Percentiles rank a stretch among this genome's conserved stretches.
phyloP scores from a whole-genome alignment of 2,113 vertebrate species.

The Platysteira castanea region DNA sequence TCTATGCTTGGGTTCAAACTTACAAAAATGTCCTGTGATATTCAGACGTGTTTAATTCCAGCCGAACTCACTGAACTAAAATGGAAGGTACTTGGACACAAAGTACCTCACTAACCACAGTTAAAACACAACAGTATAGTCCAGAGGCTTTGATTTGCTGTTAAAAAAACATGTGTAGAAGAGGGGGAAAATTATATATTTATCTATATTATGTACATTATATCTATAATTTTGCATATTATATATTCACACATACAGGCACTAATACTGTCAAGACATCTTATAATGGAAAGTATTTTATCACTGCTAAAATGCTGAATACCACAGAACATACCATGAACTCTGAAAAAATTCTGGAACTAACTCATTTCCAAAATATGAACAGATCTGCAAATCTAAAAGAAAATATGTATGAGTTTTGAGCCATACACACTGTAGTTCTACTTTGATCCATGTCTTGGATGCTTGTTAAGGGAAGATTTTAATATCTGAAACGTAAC shows the following conservation, averaged over 20 bases:
- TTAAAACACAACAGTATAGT: neutral
- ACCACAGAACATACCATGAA: neutral
- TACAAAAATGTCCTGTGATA: neutral
- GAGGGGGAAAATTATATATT: neutral
- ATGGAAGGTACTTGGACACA: neutral
- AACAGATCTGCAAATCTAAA: neutral
- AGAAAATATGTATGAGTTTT: neutral
- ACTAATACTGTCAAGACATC: neutral
- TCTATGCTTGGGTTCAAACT: neutral
- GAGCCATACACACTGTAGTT: neutral
- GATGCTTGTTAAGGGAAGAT: neutral
- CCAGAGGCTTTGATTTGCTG: neutral
- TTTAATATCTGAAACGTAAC: neutral
- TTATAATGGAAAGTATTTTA: neutral
- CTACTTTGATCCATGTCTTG: neutral
- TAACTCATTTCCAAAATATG: neutral
- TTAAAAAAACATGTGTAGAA: neutral
- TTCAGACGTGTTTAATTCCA: neutral
- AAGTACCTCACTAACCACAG: neutral
- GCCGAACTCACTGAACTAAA: neutral
- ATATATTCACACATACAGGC: neutral
- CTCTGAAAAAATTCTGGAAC: neutral
- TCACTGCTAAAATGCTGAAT: neutral
- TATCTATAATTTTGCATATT: neutral
- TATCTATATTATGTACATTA: neutral